Evolutionary conservation across 2,888 invertebrate species (phyloP).

Genomic region (Netelia fuscicornis): DNA sequence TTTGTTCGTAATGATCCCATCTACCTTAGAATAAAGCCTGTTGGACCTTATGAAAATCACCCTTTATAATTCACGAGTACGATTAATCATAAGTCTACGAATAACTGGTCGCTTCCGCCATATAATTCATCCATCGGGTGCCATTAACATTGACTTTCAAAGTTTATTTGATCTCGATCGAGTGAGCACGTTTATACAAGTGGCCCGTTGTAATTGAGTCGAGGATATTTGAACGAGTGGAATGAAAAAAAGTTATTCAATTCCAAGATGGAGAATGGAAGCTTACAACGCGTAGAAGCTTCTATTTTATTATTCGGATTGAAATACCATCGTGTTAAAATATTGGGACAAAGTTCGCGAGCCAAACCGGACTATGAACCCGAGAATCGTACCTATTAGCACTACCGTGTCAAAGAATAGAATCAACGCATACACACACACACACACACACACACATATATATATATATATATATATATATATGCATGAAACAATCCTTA

Average conservation of each 20-base stretch:
- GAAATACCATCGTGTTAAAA: constrained; percentile 9
- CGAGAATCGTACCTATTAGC: neutral
- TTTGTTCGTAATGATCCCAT: no score
- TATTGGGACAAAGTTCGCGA: neutral
- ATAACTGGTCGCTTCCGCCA: constrained; percentile 4
- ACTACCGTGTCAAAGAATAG: neutral
- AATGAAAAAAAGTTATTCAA: neutral
- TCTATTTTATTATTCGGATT: no score
- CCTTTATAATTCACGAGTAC: neutral
- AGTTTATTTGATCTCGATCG: constrained; percentile 6
- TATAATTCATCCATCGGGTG: neutral
- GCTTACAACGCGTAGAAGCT: no score
- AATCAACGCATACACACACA: no score
- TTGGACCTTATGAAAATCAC: no score
- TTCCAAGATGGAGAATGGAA: neutral
- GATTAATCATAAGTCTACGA: constrained; percentile 5
- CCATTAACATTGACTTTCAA: neutral
- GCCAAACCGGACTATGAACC: constrained; percentile 36
- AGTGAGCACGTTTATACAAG: constrained; percentile 3
- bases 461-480: neutral
- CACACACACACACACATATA: no score
- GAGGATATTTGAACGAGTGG: neutral
- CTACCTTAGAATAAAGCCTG: no score
- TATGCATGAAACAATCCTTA: neutral
- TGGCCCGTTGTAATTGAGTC: neutral